A percentile compares a stretch with the other conserved stretches of the same genome.
Conservation (phyloP, 2,113 vertebrate genomes). For the Phalacrocorax aristotelis region DNA sequence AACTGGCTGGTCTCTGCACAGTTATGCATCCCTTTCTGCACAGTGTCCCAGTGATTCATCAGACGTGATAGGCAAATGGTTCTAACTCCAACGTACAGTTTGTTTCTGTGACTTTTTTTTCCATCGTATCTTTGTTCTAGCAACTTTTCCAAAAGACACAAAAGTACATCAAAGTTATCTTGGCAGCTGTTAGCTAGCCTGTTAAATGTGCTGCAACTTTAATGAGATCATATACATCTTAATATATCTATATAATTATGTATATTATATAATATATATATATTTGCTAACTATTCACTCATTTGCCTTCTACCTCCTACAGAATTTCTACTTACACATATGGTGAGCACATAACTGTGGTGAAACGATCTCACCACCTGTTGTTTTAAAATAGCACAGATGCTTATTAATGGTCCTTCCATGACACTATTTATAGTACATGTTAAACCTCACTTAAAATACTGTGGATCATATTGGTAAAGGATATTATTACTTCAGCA, state of each 20-base stretch:
- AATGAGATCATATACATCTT: slow-evolving; percentile 44
- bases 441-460: slow-evolving; percentile 62
- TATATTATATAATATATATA: slow-evolving; percentile 37
- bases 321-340: slow-evolving; percentile 63
- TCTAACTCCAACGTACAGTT: background rate
- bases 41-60: background rate
- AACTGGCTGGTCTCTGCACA: background rate
- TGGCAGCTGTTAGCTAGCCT: slow-evolving; percentile 10
- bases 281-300: slow-evolving; percentile 62
- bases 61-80: background rate
- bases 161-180: background rate
- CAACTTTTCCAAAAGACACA: background rate
- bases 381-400: slow-evolving; percentile 64
- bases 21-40: background rate
- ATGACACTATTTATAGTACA: slow-evolving; percentile 57
- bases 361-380: slow-evolving; percentile 64
- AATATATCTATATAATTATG: slow-evolving; percentile 44
- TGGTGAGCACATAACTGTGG: slow-evolving; percentile 49
- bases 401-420: slow-evolving; percentile 63
- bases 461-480: slow-evolving; percentile 44
- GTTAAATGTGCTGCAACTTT: slow-evolving; percentile 50
- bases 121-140: background rate
- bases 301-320: slow-evolving; percentile 58
- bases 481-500: slow-evolving; percentile 52
- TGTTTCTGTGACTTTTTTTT: background rate